Evolutionary conservation across 2,888 invertebrate species (phyloP).

Genomic region (Xestia c-nigrum): DNA sequence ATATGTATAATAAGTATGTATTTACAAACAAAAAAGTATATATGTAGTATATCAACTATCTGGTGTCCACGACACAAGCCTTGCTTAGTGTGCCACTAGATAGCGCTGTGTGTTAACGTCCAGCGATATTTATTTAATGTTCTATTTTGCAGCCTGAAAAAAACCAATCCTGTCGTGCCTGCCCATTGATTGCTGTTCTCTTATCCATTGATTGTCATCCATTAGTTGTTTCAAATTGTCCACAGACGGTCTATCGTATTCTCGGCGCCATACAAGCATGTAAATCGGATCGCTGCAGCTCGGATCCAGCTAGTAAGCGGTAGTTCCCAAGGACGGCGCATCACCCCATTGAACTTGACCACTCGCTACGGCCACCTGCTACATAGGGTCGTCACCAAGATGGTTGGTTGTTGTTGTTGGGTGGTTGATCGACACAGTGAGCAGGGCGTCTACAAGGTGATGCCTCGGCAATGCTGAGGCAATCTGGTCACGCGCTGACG

Average conservation of each 20-base stretch:
- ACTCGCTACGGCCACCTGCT: background rate
- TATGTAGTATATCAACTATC: too few relatives aligned
- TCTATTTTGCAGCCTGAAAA: background rate
- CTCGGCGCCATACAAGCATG: background rate
- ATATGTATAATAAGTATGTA: too few relatives aligned
- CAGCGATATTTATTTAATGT: too few relatives aligned
- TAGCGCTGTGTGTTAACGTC: too few relatives aligned
- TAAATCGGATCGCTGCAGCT: too few relatives aligned
- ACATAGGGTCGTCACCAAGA: background rate
- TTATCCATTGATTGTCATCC: background rate
- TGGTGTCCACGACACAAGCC: too few relatives aligned
- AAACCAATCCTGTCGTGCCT: background rate
- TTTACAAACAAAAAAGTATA: too few relatives aligned
- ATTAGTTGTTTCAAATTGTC: background rate
- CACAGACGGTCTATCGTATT: background rate
- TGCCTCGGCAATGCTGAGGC: background rate
- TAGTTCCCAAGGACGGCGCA: background rate
- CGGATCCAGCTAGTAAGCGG: background rate
- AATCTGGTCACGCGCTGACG: background rate
- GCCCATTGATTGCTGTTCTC: background rate
- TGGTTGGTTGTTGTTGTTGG: too few relatives aligned
- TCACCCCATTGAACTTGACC: background rate
- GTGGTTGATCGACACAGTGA: background rate
- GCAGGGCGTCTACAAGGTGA: background rate
- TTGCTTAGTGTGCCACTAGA: too few relatives aligned